These are phyloP conservation scores for Phlogophora meticulosa DNA, from an alignment of 2,888 invertebrate species.

Conservation along the genomic window DNA sequence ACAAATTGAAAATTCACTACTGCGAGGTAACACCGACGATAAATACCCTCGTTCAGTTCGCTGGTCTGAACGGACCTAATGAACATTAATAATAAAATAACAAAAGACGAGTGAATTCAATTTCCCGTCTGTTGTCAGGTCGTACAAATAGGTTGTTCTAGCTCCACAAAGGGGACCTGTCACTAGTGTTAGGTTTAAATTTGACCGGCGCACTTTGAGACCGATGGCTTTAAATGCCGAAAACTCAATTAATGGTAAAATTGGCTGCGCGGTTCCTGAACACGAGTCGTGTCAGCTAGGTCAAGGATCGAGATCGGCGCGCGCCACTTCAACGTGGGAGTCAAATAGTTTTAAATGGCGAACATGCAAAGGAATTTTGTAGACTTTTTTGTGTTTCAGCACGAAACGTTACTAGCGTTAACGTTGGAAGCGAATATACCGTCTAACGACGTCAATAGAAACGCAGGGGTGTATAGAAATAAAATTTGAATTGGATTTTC, in stretches of 20 bases:
- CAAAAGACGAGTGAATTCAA: slow-evolving; percentile 43
- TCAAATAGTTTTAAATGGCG: slow-evolving; percentile 30
- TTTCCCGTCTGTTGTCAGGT: slow-evolving; percentile 31
- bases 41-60: slow-evolving; percentile 47
- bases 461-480: too few species aligned
- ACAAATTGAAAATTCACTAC: slow-evolving; percentile 54
- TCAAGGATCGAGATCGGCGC: slow-evolving; percentile 65
- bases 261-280: slow-evolving; percentile 62
- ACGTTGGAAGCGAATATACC: background rate
- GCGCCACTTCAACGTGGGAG: slow-evolving; percentile 18
- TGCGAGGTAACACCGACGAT: slow-evolving; percentile 42
- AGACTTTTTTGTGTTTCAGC: slow-evolving; percentile 6
- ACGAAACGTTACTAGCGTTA: background rate
- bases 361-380: slow-evolving; percentile 20
- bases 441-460: too few species aligned
- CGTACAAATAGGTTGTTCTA: slow-evolving; percentile 48
- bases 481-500: too few species aligned
- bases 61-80: slow-evolving; percentile 48
- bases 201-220: slow-evolving; percentile 51
- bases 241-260: slow-evolving; percentile 76
- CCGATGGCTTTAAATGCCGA: slow-evolving; percentile 70
- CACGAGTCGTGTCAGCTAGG: slow-evolving; percentile 52
- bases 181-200: slow-evolving; percentile 63
- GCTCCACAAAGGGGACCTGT: slow-evolving; percentile 40
- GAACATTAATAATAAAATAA: slow-evolving; percentile 57